Evolutionary conservation across 2,113 vertebrate genomes (phyloP).

Genomic region (Zootoca vivipara): DNA sequence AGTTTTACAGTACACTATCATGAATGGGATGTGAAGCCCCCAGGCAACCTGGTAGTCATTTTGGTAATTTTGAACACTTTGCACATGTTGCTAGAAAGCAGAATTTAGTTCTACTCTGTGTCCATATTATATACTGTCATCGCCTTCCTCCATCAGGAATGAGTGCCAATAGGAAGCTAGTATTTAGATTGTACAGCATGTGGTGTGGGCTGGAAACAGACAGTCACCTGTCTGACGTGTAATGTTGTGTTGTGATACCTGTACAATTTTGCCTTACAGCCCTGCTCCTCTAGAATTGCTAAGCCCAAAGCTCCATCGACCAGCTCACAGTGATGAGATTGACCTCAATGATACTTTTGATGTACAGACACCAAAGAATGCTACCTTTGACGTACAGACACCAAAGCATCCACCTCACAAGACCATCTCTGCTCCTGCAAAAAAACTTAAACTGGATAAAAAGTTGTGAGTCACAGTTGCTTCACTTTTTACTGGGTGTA

Average conservation of each 20-base stretch:
- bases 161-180: not conserved
- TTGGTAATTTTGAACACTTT: not conserved
- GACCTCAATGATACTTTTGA: conserved; percentile 87
- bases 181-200: not conserved
- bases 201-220: not conserved
- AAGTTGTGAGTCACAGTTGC: conserved; percentile 74
- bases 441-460: conserved; percentile 84
- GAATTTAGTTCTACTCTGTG: not conserved
- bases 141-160: not conserved
- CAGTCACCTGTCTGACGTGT: not conserved
- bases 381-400: conserved; percentile 85
- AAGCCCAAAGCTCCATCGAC: conserved; percentile 79
- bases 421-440: conserved; percentile 58
- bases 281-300: conserved; percentile 85
- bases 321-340: conserved; percentile 76
- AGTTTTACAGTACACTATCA: not conserved
- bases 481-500: conserved; percentile 8
- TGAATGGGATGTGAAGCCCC: not conserved
- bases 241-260: accelerated
- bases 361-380: conserved; percentile 85
- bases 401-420: conserved; percentile 77
- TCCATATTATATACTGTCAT: not conserved
- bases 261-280: conserved; percentile 67
- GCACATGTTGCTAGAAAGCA: not conserved
- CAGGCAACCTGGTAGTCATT: not conserved